Base-by-base conservation (phyloP, 2,888 invertebrate species). In the Cantharis lateralis region DNA sequence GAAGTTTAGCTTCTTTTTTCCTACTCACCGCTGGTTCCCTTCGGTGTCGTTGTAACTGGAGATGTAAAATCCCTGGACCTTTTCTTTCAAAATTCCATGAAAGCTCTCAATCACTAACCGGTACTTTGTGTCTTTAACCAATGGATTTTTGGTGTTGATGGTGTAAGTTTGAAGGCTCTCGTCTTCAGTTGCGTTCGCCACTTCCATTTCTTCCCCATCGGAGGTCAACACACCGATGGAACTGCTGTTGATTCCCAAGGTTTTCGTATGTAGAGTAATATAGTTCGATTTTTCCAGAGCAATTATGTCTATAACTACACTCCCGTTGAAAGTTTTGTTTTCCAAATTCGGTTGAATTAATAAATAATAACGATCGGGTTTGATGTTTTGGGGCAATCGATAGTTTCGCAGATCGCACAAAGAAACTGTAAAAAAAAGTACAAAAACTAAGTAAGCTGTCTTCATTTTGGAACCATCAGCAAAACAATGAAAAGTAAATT, bases 261-360 rank as follows among this genome's bases (percentile, higher is more conserved):
- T 13, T 16, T 48, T 48, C 9, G 28, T 16, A 69, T 81, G 81
- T 1, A 81, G 18, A n/a, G 71, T 77, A 18, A 80, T 76, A 11
- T 62, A 71, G 2, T 70, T 66, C 0, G 79, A 74, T 3, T 70
- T 62, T 32, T 20, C 24, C 11, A 72, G 28, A 11, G 73, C 68
- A 61, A 28, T 70, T 3, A 78, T 28, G 28, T 72, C 70, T 2
- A 81, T 80, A 18, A 28, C 64, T 62, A 78, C 76, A 15, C 24
- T 76, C 16, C 81, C 81, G 5, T 32, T 28, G 68, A 64, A 74
- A 9, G 62, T 62, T 24, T 76, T 72, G 0, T 71, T 15, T 72
- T 72, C 64, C 18, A 78, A 70, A 66, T 76, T 15, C 9, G 78
- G 77, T 62, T 76, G 78, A 10, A 80, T 70, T 9, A 76, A 72